Evolutionary conservation across 2,797 vertebrate genomes (phyloP), one percentile per base, ranked within the genome.

Genomic region (Presbytis comata): DNA sequence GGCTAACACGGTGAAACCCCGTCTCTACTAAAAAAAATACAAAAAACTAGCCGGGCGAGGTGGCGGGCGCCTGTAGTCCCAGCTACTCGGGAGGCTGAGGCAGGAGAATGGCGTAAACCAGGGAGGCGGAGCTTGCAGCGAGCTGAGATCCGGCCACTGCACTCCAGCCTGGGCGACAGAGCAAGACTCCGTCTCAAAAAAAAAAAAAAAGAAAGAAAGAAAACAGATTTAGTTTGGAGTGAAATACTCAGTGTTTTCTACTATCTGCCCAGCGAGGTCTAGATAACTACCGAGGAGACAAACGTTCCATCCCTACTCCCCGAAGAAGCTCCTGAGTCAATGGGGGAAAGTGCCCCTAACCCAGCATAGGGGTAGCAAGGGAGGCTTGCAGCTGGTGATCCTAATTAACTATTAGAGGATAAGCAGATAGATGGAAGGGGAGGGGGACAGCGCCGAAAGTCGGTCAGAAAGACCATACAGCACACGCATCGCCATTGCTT

Each of bases 401-500:
- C 59, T 53, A 39, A 44, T 4, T 28, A 41, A 33, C 76, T 50
- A n/a, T 14, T 48, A 41, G 14, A 86, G 19, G 19, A 57, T 26
- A 24, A 44, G n/a, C 3, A n/a, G 41, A 2, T 1, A 70, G 0
- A n/a, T 12, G n/a, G 30, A 30, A 84, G 6, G 59, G 4, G 24
- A 86, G 28, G 3, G 11, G 14, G 53, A 36, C 5, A 44, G 81
- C 82, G 44, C 17, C 53, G 33, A 36, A 5, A 17, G n/a, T 7
- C 6, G 30, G 28, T 81, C 50, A 44, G 39, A 72, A 88, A 70
- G 44, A 64, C 39, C 36, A 75, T 53, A 46, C 1, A 19, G 59
- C 82, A 53, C 50, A 75, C 5, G 26, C 36, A 39, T 39, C 33
- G n/a, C 53, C 79, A 21, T 1, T 30, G 61, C 24, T 79, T 93